These are phyloP conservation scores for Dipodomys merriami DNA, from an alignment of 2,113 vertebrate genomes.

Conservation along the genomic window DNA sequence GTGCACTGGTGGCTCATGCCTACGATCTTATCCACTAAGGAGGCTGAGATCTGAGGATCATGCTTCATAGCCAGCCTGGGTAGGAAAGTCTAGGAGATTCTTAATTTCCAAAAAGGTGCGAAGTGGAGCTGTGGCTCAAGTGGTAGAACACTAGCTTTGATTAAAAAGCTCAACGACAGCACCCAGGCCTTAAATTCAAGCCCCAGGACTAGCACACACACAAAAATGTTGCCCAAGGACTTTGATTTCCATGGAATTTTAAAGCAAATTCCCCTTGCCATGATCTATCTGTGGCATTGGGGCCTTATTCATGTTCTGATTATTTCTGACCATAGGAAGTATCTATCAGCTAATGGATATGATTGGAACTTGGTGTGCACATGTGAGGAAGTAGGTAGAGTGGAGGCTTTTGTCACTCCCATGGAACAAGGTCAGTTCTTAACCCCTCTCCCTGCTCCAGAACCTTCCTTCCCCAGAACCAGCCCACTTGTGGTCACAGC, in stretches of 20 bases:
- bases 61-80: too few relatives aligned
- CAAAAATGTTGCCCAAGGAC: background rate
- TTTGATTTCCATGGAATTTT: conserved; percentile 25
- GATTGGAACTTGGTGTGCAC: background rate
- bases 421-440: background rate
- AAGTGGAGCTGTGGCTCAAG: too few relatives aligned
- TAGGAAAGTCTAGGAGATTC: too few relatives aligned
- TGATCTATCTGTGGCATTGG: background rate
- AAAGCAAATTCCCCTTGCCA: background rate
- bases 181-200: too few relatives aligned
- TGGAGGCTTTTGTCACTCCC: background rate
- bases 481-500: background rate
- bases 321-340: background rate
- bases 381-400: background rate
- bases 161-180: too few relatives aligned
- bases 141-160: too few relatives aligned
- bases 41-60: too few relatives aligned
- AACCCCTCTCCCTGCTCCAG: background rate
- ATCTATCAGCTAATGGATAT: background rate
- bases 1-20: too few relatives aligned
- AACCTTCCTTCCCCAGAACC: background rate
- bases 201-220: too few relatives aligned
- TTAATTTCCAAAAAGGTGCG: too few relatives aligned
- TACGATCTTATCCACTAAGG: too few relatives aligned
- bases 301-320: background rate